These are phyloP conservation scores for Scopus umbretta DNA, from an alignment of 2,113 vertebrate species.

Conservation along the genomic window DNA sequence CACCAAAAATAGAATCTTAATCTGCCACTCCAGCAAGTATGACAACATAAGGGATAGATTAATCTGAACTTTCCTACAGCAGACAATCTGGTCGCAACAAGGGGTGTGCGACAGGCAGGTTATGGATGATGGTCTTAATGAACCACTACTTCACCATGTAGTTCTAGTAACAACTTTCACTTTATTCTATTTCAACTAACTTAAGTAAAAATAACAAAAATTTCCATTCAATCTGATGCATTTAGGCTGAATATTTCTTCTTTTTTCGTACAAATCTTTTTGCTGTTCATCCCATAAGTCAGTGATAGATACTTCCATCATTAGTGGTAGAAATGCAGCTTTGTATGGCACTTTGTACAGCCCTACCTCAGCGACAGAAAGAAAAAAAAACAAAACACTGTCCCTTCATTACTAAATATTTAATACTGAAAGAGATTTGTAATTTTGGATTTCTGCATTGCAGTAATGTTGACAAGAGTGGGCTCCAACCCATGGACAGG, in stretches of 20 bases:
- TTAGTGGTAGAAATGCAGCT: not conserved
- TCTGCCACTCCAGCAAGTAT: constrained; percentile 36
- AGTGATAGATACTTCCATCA: not conserved
- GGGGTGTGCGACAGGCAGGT: not conserved
- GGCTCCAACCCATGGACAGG: not conserved
- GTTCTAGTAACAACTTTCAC: not conserved
- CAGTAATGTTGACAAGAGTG: not conserved
- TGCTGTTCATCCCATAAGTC: not conserved
- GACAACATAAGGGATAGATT: constrained; percentile 22
- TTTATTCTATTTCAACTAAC: not conserved
- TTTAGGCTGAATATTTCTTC: not conserved
- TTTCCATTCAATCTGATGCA: not conserved
- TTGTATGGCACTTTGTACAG: not conserved
- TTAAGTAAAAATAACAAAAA: not conserved
- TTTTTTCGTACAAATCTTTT: not conserved
- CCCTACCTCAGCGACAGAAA: not conserved
- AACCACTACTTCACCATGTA: not conserved
- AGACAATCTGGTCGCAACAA: constrained; percentile 6
- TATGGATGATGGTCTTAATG: constrained; percentile 9
- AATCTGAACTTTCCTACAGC: not conserved
- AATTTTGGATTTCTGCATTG: not conserved
- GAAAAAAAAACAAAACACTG: not conserved
- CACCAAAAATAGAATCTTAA: constrained; percentile 62
- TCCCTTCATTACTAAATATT: not conserved
- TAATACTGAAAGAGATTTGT: not conserved